phyloP scores from a whole-genome alignment of 1,140 invertebrate genomes.

The Pseudomyrmex cubaensis region DNA sequence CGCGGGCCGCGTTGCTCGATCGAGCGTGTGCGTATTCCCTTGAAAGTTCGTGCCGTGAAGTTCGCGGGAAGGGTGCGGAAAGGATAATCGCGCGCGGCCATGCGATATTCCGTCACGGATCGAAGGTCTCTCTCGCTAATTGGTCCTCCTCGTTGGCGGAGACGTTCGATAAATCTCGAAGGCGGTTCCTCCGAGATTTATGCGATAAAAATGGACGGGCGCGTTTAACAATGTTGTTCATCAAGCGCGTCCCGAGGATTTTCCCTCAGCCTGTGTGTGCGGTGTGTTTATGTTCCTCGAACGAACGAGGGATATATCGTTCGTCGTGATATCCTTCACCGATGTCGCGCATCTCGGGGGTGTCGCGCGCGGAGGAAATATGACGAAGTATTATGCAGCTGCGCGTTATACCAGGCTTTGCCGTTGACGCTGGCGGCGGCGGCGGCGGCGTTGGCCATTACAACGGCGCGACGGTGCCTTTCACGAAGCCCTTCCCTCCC shows the following conservation, averaged over 20 bases:
- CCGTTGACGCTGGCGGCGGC: slow-evolving; percentile 5
- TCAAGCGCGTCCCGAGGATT: slow-evolving; percentile 2
- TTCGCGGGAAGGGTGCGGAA: neutral
- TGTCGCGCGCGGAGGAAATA: slow-evolving; percentile 40
- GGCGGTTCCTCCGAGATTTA: slow-evolving; percentile 64
- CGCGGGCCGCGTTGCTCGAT: slow-evolving; percentile 31
- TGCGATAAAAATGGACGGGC: slow-evolving; percentile 29
- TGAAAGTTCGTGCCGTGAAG: slow-evolving; percentile 39
- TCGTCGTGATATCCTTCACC: neutral
- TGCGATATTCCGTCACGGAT: slow-evolving; percentile 71
- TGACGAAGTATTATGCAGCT: slow-evolving; percentile 45
- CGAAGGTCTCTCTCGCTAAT: slow-evolving; percentile 59
- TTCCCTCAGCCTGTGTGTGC: neutral
- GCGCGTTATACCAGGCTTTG: neutral
- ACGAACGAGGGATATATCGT: neutral
- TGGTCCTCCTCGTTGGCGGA: slow-evolving; percentile 35
- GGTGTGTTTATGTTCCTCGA: neutral
- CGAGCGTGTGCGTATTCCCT: slow-evolving; percentile 57
- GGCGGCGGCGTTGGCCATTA: slow-evolving; percentile 15
- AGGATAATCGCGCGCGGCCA: slow-evolving; percentile 62
- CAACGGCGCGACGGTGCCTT: slow-evolving; percentile 41
- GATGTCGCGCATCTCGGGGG: neutral
- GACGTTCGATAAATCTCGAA: slow-evolving; percentile 62
- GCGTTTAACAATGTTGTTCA: slow-evolving; percentile 48
- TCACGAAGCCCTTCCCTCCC: neutral